Evolutionary conservation across 1,140 invertebrate species (phyloP).

Genomic region (Venustaconcha ellipsiformis): DNA sequence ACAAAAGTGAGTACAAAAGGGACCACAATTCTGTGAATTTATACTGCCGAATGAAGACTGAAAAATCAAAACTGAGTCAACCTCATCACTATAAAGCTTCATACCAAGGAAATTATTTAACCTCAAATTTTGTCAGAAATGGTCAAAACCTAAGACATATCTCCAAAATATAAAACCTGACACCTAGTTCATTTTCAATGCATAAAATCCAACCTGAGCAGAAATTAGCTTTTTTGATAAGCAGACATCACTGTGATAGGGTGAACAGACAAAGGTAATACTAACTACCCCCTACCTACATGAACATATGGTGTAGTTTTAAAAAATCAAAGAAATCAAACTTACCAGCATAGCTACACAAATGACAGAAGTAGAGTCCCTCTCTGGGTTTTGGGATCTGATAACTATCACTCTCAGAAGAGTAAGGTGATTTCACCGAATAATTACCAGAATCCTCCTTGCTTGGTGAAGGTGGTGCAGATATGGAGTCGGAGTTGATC

Average conservation of each 20-base stretch:
- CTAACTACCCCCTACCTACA: background rate
- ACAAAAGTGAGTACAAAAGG: no score
- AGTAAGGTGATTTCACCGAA: slow-evolving; percentile 15
- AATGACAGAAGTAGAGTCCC: slow-evolving; percentile 59
- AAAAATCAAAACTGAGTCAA: no score
- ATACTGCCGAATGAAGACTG: no score
- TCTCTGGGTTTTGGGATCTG: slow-evolving; percentile 37
- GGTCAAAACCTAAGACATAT: no score
- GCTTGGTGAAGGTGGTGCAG: slow-evolving; percentile 11
- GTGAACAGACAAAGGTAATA: background rate
- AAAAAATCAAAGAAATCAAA: background rate
- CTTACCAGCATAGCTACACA: slow-evolving; percentile 62
- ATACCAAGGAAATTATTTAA: no score
- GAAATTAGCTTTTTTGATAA: background rate
- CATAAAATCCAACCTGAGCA: no score
- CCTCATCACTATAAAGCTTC: no score
- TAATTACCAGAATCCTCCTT: slow-evolving; percentile 5
- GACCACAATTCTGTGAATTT: no score
- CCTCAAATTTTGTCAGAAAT: background rate
- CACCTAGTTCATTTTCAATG: background rate
- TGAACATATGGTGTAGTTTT: no score
- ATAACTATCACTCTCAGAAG: slow-evolving; percentile 21
- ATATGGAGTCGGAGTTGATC: slow-evolving; percentile 5
- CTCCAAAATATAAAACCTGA: background rate
- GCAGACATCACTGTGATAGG: background rate